phyloP scores from a whole-genome alignment of 2,113 vertebrate genomes.

The Corythoichthys intestinalis region DNA sequence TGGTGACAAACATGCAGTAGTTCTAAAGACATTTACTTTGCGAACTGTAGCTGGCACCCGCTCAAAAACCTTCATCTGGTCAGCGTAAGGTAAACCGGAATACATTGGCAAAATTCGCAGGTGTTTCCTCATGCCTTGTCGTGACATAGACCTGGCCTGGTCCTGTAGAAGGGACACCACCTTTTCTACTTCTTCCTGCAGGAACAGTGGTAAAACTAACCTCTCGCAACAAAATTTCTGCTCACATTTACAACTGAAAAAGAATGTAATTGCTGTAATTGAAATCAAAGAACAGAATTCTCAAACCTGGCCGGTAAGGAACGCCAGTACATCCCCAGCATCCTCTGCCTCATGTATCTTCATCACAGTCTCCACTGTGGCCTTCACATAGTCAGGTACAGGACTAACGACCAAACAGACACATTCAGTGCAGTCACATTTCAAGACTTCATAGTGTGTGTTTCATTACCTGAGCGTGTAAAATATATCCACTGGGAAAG shows the following conservation, averaged over 20 bases:
- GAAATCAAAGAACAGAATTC: neutral
- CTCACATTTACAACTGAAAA: too few species aligned
- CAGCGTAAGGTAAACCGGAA: constrained; percentile 86
- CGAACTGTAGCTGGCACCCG: constrained; percentile 82
- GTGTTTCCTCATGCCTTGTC: constrained; percentile 90
- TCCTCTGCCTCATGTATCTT: constrained; percentile 95
- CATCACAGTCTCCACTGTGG: constrained; percentile 92
- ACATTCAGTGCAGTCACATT: neutral
- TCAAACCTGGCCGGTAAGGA: constrained; percentile 93
- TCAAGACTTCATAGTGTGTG: neutral
- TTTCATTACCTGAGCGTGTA: constrained; percentile 88
- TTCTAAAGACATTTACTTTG: constrained; percentile 76
- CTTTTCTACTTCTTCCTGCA: constrained; percentile 94
- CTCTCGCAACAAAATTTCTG: too few species aligned
- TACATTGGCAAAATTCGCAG: constrained; percentile 95
- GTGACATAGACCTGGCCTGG: constrained; percentile 85
- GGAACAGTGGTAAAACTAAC: neutral
- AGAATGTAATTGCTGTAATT: too few species aligned
- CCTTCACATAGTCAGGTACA: constrained; percentile 95
- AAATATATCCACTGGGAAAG: constrained; percentile 93
- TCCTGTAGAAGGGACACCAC: constrained; percentile 90
- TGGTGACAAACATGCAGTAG: neutral
- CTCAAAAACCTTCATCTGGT: constrained; percentile 97
- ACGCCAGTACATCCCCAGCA: constrained; percentile 90
- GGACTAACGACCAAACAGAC: constrained; percentile 71